Evolutionary conservation across 2,888 invertebrate species (phyloP), one percentile per base, ranked within the genome.

Genomic region (Caenorhabditis afra): DNA sequence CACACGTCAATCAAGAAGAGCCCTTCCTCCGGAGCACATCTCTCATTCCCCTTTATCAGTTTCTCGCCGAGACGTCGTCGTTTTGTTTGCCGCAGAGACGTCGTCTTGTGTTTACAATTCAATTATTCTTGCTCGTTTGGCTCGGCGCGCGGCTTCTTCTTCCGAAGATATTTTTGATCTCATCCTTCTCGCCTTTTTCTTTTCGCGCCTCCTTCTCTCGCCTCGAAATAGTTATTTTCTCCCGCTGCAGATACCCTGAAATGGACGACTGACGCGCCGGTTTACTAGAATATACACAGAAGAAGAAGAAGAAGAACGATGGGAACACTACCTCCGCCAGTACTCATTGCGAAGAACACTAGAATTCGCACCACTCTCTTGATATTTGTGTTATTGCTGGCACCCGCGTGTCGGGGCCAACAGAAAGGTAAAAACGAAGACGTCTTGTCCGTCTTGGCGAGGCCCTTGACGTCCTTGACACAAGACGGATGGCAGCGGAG

Each of bases 101-200:
- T 29, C 50, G 41, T 44, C 45, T 53, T 53, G 45, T 59, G 68
- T 70, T 70, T 62, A 50, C 57, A 71, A 71, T 71, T 71, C 71
- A 64, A 71, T 71, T 71, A 71, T 71, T 71, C 71, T 61, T 55
- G 71, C 71, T 71, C 71, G 71, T 71, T 71, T 71, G 71, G 55
- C 57, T 41, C 44, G 62, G 49, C 44, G 55, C 57, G 23, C 44
- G 62, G 57, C 44, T 49, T 12, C 52, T 59, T 52, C 50, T n/a
- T 18, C 35, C 62, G 20, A 52, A 64, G 64, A 64, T 65, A 62
- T 73, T 73, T 73, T 73, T 73, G 73, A 68, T 68, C 74, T 68
- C 50, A 49, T 67, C 62, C 57, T 39, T 66, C 41, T 55, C 52
- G 41, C 22, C 58, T 57, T 29, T 39, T 47, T 65, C 65, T 53